A percentile compares a stretch with the other conserved stretches of the same genome.
phyloP scores from a whole-genome alignment of 2,888 invertebrate genomes.

The Apotomis turbidana region DNA sequence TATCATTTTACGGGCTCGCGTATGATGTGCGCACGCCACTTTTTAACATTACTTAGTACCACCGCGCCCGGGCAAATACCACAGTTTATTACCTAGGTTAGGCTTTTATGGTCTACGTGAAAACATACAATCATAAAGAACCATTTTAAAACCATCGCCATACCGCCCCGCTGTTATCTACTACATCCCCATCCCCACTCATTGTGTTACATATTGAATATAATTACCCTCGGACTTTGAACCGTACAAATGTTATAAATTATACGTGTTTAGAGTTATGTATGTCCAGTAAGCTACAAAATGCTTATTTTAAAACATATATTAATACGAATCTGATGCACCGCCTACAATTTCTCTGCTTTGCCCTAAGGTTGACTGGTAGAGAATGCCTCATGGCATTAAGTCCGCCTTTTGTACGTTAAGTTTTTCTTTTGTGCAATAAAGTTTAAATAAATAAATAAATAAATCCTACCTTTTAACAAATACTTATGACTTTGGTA shows the following conservation, averaged over 20 bases:
- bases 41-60: neutral
- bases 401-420: too few relatives aligned
- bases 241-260: neutral
- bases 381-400: too few relatives aligned
- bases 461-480: too few relatives aligned
- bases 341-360: too few relatives aligned
- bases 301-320: too few relatives aligned
- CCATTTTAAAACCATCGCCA: neutral
- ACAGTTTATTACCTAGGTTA: conserved; percentile 34
- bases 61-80: conserved; percentile 28
- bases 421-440: too few relatives aligned
- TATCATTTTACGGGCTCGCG: conserved; percentile 25
- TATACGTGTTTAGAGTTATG: neutral
- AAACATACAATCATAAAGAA: conserved; percentile 27
- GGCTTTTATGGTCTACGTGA: conserved; percentile 34
- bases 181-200: conserved; percentile 10
- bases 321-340: neutral
- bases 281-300: neutral
- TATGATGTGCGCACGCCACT: conserved; percentile 23
- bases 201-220: neutral
- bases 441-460: too few relatives aligned
- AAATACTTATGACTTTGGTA: too few relatives aligned
- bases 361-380: too few relatives aligned
- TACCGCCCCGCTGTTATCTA: neutral
- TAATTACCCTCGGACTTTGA: too few relatives aligned